Evolutionary conservation across 2,797 vertebrate genomes (phyloP).

Genomic region (Gallinago stenura): DNA sequence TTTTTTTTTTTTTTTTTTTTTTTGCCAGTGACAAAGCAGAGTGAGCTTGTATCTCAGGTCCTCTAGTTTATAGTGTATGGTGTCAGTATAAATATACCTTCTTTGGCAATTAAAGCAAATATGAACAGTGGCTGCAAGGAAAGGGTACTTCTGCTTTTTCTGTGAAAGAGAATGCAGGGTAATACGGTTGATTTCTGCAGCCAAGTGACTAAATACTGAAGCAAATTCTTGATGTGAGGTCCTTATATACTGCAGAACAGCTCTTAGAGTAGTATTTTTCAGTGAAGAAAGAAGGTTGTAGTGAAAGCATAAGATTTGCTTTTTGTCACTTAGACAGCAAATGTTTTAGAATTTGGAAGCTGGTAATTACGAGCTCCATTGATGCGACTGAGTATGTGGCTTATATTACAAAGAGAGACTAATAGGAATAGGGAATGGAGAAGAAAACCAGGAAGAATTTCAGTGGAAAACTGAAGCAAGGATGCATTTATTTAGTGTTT

Average conservation of each 20-base stretch:
- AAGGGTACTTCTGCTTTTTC: background rate
- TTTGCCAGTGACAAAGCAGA: background rate
- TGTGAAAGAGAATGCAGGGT: background rate
- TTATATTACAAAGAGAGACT: background rate
- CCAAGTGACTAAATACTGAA: background rate
- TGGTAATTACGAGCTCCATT: background rate
- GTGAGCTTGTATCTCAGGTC: background rate
- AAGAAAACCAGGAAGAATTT: background rate
- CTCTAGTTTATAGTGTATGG: background rate
- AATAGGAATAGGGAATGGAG: background rate
- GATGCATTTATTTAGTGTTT: too few relatives aligned
- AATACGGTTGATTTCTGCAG: background rate
- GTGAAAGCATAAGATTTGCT: background rate
- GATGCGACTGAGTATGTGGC: background rate
- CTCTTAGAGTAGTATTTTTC: background rate
- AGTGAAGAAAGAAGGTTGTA: background rate
- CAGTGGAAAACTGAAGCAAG: background rate
- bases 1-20: background rate
- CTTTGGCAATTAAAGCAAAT: background rate
- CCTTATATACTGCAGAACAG: background rate
- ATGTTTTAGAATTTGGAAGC: background rate
- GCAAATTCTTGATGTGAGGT: background rate
- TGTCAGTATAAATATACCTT: background rate
- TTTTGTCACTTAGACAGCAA: background rate
- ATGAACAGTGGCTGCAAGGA: accelerated